Evolutionary conservation across 2,888 invertebrate genomes (phyloP).

Genomic region (Tetragnatha montana): DNA sequence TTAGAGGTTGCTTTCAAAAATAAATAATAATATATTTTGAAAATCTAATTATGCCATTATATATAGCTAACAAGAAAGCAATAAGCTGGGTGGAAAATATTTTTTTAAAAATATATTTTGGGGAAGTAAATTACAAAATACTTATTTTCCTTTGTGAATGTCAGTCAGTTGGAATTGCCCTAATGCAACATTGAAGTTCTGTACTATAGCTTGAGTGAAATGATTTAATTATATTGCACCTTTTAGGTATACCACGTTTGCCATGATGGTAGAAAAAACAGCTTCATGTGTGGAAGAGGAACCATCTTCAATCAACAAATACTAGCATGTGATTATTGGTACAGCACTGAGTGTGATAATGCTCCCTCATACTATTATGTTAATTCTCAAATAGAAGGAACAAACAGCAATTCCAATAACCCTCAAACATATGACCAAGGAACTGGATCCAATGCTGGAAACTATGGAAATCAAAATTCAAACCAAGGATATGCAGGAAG

Average conservation of each 20-base stretch:
- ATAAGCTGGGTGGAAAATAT: background rate
- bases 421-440: background rate
- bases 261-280: constrained; percentile 76
- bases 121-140: background rate
- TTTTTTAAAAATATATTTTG: background rate
- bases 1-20: too few relatives aligned
- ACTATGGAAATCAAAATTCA: background rate
- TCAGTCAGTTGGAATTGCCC: too few relatives aligned
- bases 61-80: too few relatives aligned
- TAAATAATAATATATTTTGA: too few relatives aligned
- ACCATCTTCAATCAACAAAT: constrained; percentile 74
- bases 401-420: constrained; percentile 3
- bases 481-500: background rate
- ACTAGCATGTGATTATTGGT: constrained; percentile 74
- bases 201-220: too few relatives aligned
- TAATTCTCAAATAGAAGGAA: constrained; percentile 62
- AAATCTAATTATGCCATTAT: too few relatives aligned
- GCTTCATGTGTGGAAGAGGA: constrained; percentile 74
- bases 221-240: constrained; percentile 5
- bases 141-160: too few relatives aligned
- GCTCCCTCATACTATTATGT: constrained; percentile 82
- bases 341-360: constrained; percentile 79
- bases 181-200: too few relatives aligned
- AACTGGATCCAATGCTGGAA: background rate
- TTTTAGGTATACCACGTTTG: constrained; percentile 74